These are phyloP conservation scores for Idaea straminata DNA, from an alignment of 2,888 invertebrate genomes.

Conservation along the genomic window DNA sequence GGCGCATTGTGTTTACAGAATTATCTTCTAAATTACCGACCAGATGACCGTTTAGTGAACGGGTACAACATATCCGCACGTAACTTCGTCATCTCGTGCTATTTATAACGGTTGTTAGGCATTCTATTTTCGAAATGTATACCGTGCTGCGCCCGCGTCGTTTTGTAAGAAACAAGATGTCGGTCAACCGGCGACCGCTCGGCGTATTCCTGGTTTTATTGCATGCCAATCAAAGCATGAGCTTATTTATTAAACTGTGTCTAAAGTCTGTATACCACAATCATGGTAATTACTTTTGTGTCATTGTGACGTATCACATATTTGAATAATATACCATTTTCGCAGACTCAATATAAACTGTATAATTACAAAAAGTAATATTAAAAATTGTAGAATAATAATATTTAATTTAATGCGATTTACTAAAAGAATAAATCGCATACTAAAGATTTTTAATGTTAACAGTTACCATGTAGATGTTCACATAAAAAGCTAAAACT, in stretches of 20 bases:
- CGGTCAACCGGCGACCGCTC: slow-evolving; percentile 61
- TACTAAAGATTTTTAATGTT: slow-evolving; percentile 47
- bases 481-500: slow-evolving; percentile 53
- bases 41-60: slow-evolving; percentile 53
- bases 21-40: slow-evolving; percentile 43
- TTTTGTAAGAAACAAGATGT: slow-evolving; percentile 59
- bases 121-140: slow-evolving; percentile 66
- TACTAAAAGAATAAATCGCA: slow-evolving; percentile 37
- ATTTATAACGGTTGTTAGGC: slow-evolving; percentile 64
- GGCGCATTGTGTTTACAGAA: slow-evolving; percentile 55
- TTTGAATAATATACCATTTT: slow-evolving; percentile 36
- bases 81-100: slow-evolving; percentile 45
- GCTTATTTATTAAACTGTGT: slow-evolving; percentile 49
- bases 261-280: slow-evolving; percentile 40
- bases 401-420: slow-evolving; percentile 29
- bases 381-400: slow-evolving; percentile 26
- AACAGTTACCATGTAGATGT: slow-evolving; percentile 52
- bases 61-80: slow-evolving; percentile 38
- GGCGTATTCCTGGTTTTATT: slow-evolving; percentile 52
- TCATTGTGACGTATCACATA: slow-evolving; percentile 39
- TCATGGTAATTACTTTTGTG: slow-evolving; percentile 49
- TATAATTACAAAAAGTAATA: slow-evolving; percentile 27
- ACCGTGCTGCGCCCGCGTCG: slow-evolving; percentile 71
- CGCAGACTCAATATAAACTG: slow-evolving; percentile 34
- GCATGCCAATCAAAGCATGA: slow-evolving; percentile 63